These are phyloP conservation scores for Plusia festucae DNA, from an alignment of 2,888 invertebrate genomes.

Conservation along the genomic window DNA sequence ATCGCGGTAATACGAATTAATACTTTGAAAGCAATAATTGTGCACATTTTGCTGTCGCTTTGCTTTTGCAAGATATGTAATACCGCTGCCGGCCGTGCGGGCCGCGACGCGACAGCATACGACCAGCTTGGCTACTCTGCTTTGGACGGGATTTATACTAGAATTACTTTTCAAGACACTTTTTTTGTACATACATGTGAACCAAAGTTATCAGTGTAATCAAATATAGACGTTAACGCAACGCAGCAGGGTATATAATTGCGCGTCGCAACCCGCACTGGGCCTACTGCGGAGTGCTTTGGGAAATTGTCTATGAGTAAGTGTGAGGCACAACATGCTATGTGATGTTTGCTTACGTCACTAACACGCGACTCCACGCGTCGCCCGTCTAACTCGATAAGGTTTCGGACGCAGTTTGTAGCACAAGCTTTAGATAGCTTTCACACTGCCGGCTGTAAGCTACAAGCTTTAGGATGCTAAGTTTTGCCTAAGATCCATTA, in stretches of 20 bases:
- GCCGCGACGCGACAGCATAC: conserved; percentile 67
- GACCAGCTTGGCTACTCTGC: conserved; percentile 10
- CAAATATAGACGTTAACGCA: conserved; percentile 18
- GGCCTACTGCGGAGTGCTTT: conserved; percentile 68
- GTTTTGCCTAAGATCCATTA: not conserved
- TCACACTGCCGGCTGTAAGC: conserved; percentile 27
- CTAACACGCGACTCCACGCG: conserved; percentile 62
- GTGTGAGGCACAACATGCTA: conserved; percentile 78
- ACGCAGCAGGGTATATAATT: conserved; percentile 28
- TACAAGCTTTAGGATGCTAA: not conserved
- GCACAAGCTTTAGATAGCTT: conserved; percentile 49
- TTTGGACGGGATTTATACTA: no score
- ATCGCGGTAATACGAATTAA: no score
- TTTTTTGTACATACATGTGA: not conserved
- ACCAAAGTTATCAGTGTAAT: conserved; percentile 15
- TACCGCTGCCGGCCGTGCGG: conserved; percentile 50
- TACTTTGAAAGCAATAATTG: no score
- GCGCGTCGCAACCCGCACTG: conserved; percentile 65
- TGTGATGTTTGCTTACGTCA: conserved; percentile 80
- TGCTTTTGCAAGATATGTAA: no score
- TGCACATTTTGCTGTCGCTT: no score
- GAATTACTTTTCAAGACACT: not conserved
- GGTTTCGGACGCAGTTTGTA: conserved; percentile 41
- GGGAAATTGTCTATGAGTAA: conserved; percentile 82
- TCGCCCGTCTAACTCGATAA: conserved; percentile 28